phyloP scores from a whole-genome alignment of 2,113 vertebrate species.

The Equus przewalskii region DNA sequence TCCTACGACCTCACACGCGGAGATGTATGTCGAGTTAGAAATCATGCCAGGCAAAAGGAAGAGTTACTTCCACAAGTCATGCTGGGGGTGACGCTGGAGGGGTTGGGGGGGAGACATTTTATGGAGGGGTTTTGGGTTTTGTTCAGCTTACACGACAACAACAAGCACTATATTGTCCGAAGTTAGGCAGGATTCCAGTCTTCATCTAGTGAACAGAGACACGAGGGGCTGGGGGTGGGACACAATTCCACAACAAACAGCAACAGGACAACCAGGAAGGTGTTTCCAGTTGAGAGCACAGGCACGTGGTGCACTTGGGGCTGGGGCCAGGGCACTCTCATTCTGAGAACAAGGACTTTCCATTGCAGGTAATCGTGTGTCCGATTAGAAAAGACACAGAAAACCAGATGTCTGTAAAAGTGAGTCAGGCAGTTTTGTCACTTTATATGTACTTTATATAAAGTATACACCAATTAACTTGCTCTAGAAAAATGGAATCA shows the following conservation, averaged over 20 bases:
- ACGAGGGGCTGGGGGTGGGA: slow-evolving; percentile 69
- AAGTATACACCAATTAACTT: background rate
- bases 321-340: slow-evolving; percentile 70
- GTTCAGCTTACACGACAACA: slow-evolving; percentile 65
- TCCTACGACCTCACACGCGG: slow-evolving; percentile 68
- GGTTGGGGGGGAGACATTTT: background rate
- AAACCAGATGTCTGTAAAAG: background rate
- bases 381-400: background rate
- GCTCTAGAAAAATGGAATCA: slow-evolving; percentile 30
- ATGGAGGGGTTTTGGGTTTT: background rate
- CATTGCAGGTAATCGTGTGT: background rate
- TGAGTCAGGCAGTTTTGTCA: background rate
- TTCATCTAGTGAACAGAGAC: slow-evolving; percentile 86
- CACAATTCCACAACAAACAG: slow-evolving; percentile 80
- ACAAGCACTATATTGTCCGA: slow-evolving; percentile 72
- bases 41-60: slow-evolving; percentile 82
- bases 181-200: slow-evolving; percentile 84
- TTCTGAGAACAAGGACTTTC: slow-evolving; percentile 87
- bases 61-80: slow-evolving; percentile 83
- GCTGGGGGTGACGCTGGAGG: slow-evolving; percentile 73
- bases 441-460: background rate
- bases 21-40: slow-evolving; percentile 85
- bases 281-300: background rate
- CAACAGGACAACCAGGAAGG: slow-evolving; percentile 48
- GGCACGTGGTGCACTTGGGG: slow-evolving; percentile 65